phyloP scores from a whole-genome alignment of 1,140 invertebrate species.

The Anadara kagoshimensis region DNA sequence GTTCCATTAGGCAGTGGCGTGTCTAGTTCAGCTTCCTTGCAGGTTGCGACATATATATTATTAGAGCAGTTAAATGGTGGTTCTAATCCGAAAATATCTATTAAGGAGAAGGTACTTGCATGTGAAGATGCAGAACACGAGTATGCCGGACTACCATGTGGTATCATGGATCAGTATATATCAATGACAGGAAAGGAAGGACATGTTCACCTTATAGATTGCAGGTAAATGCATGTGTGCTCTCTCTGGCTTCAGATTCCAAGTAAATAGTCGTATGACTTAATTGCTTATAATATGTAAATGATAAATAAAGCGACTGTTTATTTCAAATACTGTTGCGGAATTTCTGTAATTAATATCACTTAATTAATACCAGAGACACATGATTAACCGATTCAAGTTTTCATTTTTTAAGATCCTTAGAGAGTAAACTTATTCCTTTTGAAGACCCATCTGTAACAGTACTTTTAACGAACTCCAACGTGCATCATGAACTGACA shows the following conservation, averaged over 20 bases:
- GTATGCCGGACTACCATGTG: slow-evolving; percentile 92
- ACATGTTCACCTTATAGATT: slow-evolving; percentile 90
- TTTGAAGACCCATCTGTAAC: slow-evolving; percentile 79
- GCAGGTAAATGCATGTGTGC: slow-evolving; percentile 77
- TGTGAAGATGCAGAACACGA: slow-evolving; percentile 95
- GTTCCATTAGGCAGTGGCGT: slow-evolving; percentile 92
- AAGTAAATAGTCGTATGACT: not conserved
- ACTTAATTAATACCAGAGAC: not conserved
- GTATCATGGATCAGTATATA: slow-evolving; percentile 97
- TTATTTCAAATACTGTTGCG: not conserved
- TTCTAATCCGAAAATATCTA: slow-evolving; percentile 21
- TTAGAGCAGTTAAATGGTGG: slow-evolving; percentile 80
- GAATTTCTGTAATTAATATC: not conserved
- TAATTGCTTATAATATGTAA: not conserved
- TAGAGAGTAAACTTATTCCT: slow-evolving; percentile 82
- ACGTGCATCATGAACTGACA: slow-evolving; percentile 90
- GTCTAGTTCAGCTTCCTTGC: slow-evolving; percentile 92
- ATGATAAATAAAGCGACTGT: not conserved
- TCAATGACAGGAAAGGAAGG: slow-evolving; percentile 86
- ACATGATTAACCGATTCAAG: not conserved
- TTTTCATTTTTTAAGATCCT: slow-evolving; percentile 75
- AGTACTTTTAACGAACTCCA: slow-evolving; percentile 92
- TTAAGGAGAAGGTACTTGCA: slow-evolving; percentile 82
- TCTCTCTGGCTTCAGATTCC: not conserved
- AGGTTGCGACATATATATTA: slow-evolving; percentile 92